Conservation (phyloP, 2,797 vertebrate genomes). For the Peromyscus aztecus region DNA sequence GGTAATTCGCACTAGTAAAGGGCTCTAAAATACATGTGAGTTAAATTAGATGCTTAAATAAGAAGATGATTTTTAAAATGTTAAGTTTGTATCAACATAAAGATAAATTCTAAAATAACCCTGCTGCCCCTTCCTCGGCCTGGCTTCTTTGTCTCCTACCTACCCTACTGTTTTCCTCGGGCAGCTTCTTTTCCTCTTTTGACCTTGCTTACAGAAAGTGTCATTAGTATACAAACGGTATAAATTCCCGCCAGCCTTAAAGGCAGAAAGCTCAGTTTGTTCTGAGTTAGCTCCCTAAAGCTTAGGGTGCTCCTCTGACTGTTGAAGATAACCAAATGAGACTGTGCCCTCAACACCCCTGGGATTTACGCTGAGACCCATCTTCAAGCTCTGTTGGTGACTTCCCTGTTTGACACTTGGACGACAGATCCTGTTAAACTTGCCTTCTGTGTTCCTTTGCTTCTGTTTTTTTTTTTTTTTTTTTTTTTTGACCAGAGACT, state of each 20-base stretch:
- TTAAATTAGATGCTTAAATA: neutral
- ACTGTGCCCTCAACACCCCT: neutral
- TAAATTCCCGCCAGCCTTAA: neutral
- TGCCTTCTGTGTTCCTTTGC: neutral
- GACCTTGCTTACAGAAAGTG: neutral
- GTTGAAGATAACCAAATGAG: neutral
- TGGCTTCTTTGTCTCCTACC: neutral
- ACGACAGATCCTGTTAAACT: neutral
- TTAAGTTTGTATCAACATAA: neutral
- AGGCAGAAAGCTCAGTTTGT: neutral
- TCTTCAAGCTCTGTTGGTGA: neutral
- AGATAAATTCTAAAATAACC: neutral
- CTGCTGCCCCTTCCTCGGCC: neutral
- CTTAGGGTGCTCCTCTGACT: neutral
- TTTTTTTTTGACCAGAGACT: neutral
- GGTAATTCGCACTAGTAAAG: neutral
- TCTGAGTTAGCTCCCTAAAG: neutral
- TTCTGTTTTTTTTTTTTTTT: neutral
- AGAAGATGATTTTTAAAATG: neutral
- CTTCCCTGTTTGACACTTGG: neutral
- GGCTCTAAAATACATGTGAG: neutral
- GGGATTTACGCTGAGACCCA: neutral
- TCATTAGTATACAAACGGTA: neutral
- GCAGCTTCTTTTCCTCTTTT: neutral
- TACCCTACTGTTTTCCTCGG: neutral